Conservation (phyloP, 2,113 vertebrate genomes). For the Cynopterus brachyotis region DNA sequence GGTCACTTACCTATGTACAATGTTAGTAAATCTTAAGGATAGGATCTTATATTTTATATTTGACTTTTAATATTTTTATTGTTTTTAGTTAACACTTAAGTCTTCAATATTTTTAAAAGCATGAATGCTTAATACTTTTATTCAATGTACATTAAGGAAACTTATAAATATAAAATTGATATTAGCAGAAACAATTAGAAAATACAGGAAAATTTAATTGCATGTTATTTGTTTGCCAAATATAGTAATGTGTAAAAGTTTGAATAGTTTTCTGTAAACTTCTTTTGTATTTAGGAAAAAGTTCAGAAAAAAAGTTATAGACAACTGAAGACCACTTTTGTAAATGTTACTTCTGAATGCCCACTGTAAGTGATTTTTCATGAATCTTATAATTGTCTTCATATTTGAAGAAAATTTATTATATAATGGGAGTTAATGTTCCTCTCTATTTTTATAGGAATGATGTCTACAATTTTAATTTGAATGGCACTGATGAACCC, state of each 20-base stretch:
- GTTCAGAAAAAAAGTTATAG: constrained; percentile 70
- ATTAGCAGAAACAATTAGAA: neutral
- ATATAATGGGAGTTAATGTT: constrained; percentile 18
- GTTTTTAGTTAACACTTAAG: constrained; percentile 2
- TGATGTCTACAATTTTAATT: constrained; percentile 86
- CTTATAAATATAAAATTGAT: neutral
- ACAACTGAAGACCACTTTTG: constrained; percentile 76
- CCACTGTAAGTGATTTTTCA: constrained; percentile 79
- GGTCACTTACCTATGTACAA: neutral
- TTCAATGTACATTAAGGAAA: constrained; percentile 18
- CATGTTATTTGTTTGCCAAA: neutral
- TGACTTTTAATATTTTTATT: neutral
- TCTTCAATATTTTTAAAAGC: neutral
- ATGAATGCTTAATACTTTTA: neutral
- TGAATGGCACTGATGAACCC: constrained; percentile 83
- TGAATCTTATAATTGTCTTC: neutral
- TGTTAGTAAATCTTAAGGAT: neutral
- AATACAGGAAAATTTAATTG: constrained; percentile 22
- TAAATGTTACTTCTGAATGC: constrained; percentile 70
- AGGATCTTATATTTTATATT: neutral
- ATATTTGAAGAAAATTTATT: constrained; percentile 37
- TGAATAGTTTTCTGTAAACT: constrained; percentile 30
- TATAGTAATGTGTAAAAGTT: neutral
- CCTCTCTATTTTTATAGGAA: constrained; percentile 78
- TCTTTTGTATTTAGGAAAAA: constrained; percentile 76